Conservation (phyloP, 23 tunicate genomes). For the Halocynthia roretzi region DNA sequence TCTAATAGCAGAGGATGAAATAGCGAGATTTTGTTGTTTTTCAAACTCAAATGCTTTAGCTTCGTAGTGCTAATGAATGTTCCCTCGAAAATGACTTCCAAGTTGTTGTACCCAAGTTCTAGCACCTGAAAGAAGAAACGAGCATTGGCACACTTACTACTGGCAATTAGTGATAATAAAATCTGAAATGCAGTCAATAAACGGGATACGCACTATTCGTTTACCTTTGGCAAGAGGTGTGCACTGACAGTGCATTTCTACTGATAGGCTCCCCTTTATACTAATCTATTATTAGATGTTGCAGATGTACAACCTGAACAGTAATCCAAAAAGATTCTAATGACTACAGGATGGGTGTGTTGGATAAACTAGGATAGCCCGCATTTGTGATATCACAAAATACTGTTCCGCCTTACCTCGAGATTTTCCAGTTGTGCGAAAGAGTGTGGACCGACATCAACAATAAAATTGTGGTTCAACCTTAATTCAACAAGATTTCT, state of each 20-base stretch:
- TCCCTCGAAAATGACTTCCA: slow-evolving; percentile 25
- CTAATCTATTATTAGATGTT: no score
- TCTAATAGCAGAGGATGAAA: slow-evolving; percentile 17
- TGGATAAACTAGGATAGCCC: no score
- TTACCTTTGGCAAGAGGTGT: no score
- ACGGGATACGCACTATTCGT: no score
- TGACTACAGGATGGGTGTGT: no score
- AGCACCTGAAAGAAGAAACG: slow-evolving; percentile 10
- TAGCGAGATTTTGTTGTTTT: slow-evolving; percentile 8
- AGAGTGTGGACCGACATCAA: slow-evolving; percentile 29
- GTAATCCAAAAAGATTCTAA: no score
- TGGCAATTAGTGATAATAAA: no score
- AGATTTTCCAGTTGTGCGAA: slow-evolving; percentile 11
- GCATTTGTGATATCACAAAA: no score
- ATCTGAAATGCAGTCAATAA: no score
- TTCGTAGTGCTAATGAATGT: background rate
- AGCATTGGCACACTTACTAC: background rate
- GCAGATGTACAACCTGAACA: no score
- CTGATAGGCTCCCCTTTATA: no score
- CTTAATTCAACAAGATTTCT: background rate
- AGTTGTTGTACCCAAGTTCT: slow-evolving; percentile 13
- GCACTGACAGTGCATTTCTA: no score
- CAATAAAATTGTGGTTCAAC: slow-evolving; percentile 12
- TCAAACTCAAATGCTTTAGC: slow-evolving; percentile 9
- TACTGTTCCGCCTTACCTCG: slow-evolving; percentile 10